Evolutionary conservation across 2,113 vertebrate species (phyloP), one percentile per base, ranked within the genome.

Genomic region (Platysternon megacephalum): DNA sequence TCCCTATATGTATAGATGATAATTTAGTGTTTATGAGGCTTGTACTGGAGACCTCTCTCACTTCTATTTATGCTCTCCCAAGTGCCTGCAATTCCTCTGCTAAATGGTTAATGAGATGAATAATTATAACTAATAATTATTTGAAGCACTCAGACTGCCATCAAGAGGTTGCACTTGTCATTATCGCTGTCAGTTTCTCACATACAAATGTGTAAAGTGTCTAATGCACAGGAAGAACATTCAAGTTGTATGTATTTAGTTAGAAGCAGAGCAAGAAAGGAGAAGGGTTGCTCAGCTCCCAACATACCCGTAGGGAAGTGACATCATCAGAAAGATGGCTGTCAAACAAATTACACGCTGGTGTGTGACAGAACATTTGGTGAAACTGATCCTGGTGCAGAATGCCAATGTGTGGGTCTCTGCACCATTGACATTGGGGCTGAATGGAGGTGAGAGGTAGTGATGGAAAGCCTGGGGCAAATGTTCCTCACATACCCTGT

Each of bases 291-390:
- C 3, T 93, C 22, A 0, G 0, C 79, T 84, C 12, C 79, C 81
- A 42, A 58, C 1, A 0, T 13, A 53, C 1, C 5, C 32, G 14
- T 82, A 26, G 46, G 42, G 17, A 87, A 79, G 9, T 35, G 46
- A 44, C 26, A 55, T 72, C 32, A 3, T 79, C 39, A 61, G 44
- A 61, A 61, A 89, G 21, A 29, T 26, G 48, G 5, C 26, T 52
- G 46, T 8, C 2, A 10, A 35, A 4, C 8, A 65, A 6, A 6
- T 19, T 0, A 0, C 0, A 0, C 68, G 7, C 29, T 68, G 65
- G 65, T 39, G 49, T 51, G 49, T 48, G 35, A 72, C n/a, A 79
- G 68, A n/a, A 22, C 1, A 5, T 42, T 85, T 82, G 51, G 14
- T 92, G 93, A 95, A 94, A 90, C 68, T 35, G 44, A 32, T 80